Evolutionary conservation across 2,113 vertebrate species (phyloP), one percentile per base, ranked within the genome.

Genomic region (Chionis minor): DNA sequence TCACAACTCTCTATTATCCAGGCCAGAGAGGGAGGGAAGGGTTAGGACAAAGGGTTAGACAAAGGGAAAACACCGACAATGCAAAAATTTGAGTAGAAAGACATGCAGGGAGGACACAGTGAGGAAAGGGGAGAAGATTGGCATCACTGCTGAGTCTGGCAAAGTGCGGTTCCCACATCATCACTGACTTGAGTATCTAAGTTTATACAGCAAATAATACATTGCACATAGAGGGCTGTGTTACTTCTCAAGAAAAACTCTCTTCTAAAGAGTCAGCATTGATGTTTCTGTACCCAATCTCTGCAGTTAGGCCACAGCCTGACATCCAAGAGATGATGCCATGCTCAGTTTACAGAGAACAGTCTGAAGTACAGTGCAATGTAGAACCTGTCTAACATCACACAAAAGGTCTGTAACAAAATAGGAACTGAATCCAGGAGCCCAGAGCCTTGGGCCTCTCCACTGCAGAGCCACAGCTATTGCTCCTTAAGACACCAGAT

Each of bases 151-250:
- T 0, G 0, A 84, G 26, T 12, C 78, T 55, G 35, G 32, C 23
- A 38, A 16, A 27, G 11, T 0, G 3, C 0, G 2, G 35, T 47
- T 65, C 49, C 38, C 40, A 19, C 65, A n/a, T 52, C 45, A 55
- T 3, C n/a, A 24, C 17, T 7, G 14, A 32, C 3, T 30, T 7
- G 2, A 52, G 33, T 10, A 12, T 20, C 44, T 35, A 10, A 28
- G 22, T 35, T 81, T 22, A 44, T 27, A 38, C 2, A 4, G 20
- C 52, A 92, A 85, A 54, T 26, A 71, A n/a, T n/a, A 45, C 2
- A 4, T 22, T 65, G 22, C 62, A 63, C 5, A 4, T 24, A 19
- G 26, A 26, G 75, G n/a, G 23, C 12, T 42, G 9, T 13, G 19
- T 8, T 20, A 9, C 33, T 75, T 44, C 30, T 20, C 45, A 26